Base-by-base conservation (phyloP, 2,888 invertebrate species). In the Hypercompe scribonia region DNA sequence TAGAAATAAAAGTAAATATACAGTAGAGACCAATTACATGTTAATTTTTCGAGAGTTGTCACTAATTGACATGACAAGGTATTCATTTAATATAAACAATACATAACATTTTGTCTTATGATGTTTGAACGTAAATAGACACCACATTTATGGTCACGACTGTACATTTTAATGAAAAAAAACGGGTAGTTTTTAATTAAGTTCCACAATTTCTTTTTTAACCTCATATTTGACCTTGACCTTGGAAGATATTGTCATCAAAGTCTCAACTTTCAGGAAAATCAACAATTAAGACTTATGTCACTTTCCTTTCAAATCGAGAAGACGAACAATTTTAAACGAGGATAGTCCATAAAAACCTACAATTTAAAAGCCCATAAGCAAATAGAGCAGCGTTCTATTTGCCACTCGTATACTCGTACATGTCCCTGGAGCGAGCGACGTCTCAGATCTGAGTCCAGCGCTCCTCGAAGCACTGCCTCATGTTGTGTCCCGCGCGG, bases 401-500 rank as follows among this genome's bases (percentile, higher is more conserved):
- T 15, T 61, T 1, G 11, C 31, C 7, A 18, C 8, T 58, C 64
- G 64, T 65, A 65, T 69, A 66, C 66, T 31, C 21, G n/a, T 46
- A 66, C 66, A 46, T 31, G n/a, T 46, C 28, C 15, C 15, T n/a
- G n/a, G n/a, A n/a, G n/a, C n/a, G n/a, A n/a, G 58, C 39, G 28
- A 2, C 18, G 50, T 42, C 34, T 87, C 89, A 86, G 65, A 83
- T 83, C 90, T 98, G 98, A 80, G 97, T 96, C 99, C 99, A 99
- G 72, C 98, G 97, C 74, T 97, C 97, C 91, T 99, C 98, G 92
- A 99, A 99, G 96, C 98, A 99, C 91, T 97, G 97, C 42, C 99
- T 96, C 98, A 99, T 98, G 88, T 97, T 97, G 92, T 99, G 99
- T 0, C 99, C 99, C 24, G 99, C 99, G 88, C 99, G 98, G 3